These are phyloP conservation scores for Chelonia mydas DNA, from an alignment of 2,797 vertebrate genomes.

Conservation along the genomic window DNA sequence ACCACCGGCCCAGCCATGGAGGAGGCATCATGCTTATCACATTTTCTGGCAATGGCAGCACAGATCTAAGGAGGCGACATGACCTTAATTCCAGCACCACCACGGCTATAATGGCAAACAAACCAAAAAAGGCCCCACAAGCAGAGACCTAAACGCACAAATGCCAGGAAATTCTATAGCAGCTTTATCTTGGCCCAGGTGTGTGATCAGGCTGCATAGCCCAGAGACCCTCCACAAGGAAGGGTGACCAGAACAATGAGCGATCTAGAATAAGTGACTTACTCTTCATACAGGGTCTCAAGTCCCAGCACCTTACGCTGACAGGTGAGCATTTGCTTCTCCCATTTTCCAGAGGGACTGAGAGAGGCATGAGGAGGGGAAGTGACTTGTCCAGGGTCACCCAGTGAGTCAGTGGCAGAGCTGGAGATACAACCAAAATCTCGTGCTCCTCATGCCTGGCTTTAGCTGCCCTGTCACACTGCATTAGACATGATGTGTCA, in stretches of 20 bases:
- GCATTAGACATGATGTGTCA: not conserved
- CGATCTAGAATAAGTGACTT: not conserved
- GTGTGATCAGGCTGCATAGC: rapidly evolving
- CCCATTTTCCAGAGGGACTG: not conserved
- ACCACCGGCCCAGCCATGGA: not conserved
- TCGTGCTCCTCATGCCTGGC: not conserved
- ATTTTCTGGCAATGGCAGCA: not conserved
- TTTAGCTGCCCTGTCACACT: not conserved
- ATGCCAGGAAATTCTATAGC: not conserved
- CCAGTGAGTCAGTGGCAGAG: not conserved
- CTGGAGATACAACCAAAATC: not conserved
- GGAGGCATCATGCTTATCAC: not conserved
- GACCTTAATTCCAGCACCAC: not conserved
- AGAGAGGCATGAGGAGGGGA: not conserved
- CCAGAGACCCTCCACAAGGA: not conserved
- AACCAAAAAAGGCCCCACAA: not conserved
- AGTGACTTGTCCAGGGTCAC: not conserved
- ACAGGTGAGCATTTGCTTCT: not conserved
- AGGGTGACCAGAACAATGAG: not conserved
- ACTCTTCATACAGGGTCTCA: not conserved
- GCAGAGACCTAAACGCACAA: not conserved
- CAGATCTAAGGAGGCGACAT: rapidly evolving
- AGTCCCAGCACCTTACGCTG: not conserved
- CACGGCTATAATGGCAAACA: not conserved
- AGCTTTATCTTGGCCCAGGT: not conserved